phyloP scores from a whole-genome alignment of 1,140 invertebrate species.

The Philaenus spumarius region DNA sequence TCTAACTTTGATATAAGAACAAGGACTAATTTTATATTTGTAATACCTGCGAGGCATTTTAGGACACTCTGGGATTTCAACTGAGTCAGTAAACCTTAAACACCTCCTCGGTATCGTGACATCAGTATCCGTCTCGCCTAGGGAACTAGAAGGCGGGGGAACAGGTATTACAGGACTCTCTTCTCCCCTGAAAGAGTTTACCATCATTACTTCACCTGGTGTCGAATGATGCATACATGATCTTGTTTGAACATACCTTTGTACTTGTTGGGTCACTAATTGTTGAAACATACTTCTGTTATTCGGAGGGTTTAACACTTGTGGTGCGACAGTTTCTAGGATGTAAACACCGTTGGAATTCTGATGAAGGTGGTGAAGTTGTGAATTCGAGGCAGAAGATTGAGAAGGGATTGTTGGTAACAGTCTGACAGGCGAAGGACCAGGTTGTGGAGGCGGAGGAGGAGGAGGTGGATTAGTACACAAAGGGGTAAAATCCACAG shows the following conservation, averaged over 20 bases:
- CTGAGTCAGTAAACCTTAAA: constrained; percentile 31
- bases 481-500: constrained; percentile 44
- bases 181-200: constrained; percentile 6
- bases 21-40: constrained; percentile 45
- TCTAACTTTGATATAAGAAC: constrained; percentile 63
- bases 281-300: constrained; percentile 10
- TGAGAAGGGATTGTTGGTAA: constrained; percentile 15
- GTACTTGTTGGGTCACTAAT: background rate
- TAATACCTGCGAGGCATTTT: constrained; percentile 29
- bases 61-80: constrained; percentile 26
- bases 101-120: constrained; percentile 27
- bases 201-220: background rate
- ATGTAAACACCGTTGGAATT: constrained; percentile 20
- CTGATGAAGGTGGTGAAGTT: constrained; percentile 17
- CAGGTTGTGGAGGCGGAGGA: background rate
- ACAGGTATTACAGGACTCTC: constrained; percentile 12
- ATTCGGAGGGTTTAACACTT: constrained; percentile 9
- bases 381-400: constrained; percentile 15
- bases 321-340: constrained; percentile 15
- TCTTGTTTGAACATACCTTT: background rate
- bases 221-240: background rate
- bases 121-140: constrained; percentile 35
- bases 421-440: constrained; percentile 13
- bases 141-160: constrained; percentile 28
- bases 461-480: background rate